Evolutionary conservation across 2,113 vertebrate species (phyloP).

Genomic region (Chlorodrepanis virens): DNA sequence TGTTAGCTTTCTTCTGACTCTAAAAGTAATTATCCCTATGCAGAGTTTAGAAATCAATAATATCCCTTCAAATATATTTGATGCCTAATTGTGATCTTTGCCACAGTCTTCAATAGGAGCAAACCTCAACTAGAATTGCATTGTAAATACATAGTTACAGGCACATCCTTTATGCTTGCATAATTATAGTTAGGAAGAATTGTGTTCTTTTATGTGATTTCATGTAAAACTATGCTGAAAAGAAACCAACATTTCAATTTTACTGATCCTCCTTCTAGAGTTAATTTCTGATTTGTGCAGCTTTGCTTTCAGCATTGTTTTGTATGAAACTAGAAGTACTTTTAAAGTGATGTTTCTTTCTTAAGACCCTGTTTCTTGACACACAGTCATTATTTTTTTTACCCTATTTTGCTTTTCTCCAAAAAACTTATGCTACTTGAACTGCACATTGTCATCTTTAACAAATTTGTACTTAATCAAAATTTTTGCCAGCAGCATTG

Average conservation of each 20-base stretch:
- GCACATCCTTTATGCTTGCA: background rate
- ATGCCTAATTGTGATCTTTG: background rate
- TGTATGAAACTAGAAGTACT: background rate
- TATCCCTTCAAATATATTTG: background rate
- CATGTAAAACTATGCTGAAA: background rate
- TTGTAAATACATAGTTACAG: background rate
- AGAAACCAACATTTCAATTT: background rate
- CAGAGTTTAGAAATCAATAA: background rate
- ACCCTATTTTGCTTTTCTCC: background rate
- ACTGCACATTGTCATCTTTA: background rate
- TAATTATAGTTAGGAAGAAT: background rate
- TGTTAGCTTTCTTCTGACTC: background rate
- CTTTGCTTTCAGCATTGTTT: background rate
- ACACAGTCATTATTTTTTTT: background rate
- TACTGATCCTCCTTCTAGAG: background rate
- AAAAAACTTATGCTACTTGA: background rate
- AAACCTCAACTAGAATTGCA: background rate
- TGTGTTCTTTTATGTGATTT: background rate
- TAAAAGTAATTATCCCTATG: background rate
- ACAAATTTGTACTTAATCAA: background rate
- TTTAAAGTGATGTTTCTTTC: background rate
- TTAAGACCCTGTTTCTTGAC: background rate
- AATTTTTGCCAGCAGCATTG: background rate
- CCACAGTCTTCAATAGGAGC: background rate
- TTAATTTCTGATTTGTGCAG: background rate